Base-by-base conservation (phyloP, 2,113 vertebrate species). In the Lophius piscatorius region DNA sequence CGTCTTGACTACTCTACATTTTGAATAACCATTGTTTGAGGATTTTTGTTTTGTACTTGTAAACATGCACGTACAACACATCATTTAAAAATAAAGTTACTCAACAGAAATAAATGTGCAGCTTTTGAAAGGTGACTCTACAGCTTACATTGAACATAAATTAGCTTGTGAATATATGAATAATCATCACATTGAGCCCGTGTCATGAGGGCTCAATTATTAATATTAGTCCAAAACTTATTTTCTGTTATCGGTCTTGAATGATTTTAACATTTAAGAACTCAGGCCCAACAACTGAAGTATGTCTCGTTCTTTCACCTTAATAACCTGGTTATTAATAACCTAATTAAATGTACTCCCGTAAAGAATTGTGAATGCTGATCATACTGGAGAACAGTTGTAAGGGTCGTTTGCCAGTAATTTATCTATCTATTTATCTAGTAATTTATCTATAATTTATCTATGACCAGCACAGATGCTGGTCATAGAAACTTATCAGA, bases 361-460 rank as follows among this genome's bases (percentile, higher is more conserved):
- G 29, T 21, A 48, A 64, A 62, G 74, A 31, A 13, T 44, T 13
- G 11, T 42, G 34, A 52, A 50, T 73, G 51, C 8, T 49, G 67
- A 38, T 21, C 45, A 41, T 69, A 45, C 61, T 54, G 39, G 55
- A 4, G 57, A 81, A 67, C 77, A 78, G 71, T 61, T 74, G 68
- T 52, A 26, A 29, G 28, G 9, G 35, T 29, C n/a, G 22, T 50
- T 44, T 39, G 66, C 71, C 58, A 69, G 55, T n/a, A n/a, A n/a
- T n/a, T n/a, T n/a, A n/a, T n/a, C n/a, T n/a, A n/a, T n/a, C n/a
- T n/a, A n/a, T n/a, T n/a, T n/a, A n/a, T n/a, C n/a, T n/a, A n/a
- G n/a, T n/a, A n/a, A n/a, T n/a, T n/a, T n/a, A n/a, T n/a, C n/a
- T n/a, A n/a, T n/a, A n/a, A n/a, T n/a, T n/a, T n/a, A n/a, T 79